Conservation (phyloP, 2,888 invertebrate species). For the Hemaris fuciformis region DNA sequence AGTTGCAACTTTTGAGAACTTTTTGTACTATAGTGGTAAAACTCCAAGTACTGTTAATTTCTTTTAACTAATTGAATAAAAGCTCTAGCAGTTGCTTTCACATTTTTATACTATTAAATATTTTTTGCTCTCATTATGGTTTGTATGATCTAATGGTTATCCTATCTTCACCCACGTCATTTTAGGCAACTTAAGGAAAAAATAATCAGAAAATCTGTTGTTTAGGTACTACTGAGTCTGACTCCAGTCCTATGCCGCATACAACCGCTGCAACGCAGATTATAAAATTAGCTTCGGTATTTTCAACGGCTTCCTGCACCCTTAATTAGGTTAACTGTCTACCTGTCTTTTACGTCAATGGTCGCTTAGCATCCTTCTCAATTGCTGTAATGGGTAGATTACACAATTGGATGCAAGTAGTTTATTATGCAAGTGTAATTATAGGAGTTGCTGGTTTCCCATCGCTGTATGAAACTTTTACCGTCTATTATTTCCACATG, state of each 20-base stretch:
- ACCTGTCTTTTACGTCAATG: not conserved
- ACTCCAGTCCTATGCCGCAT: not conserved
- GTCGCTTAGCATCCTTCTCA: not conserved
- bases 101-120: no score
- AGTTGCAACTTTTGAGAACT: no score
- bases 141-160: no score
- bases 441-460: not conserved
- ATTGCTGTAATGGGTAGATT: not conserved
- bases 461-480: not conserved
- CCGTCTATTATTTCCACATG: not conserved
- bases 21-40: no score
- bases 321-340: not conserved
- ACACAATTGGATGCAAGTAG: not conserved
- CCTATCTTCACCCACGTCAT: no score
- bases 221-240: no score
- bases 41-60: no score
- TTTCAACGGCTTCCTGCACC: not conserved
- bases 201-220: no score
- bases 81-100: no score
- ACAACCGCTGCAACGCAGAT: not conserved
- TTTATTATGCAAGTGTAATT: constrained; percentile 1
- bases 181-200: no score
- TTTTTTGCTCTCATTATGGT: no score
- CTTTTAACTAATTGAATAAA: no score
- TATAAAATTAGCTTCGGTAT: not conserved